Percentiles rank a stretch among this genome's conserved stretches.
Evolutionary conservation across 2,888 invertebrate species (phyloP).

Genomic region (Anarsia innoxiella): DNA sequence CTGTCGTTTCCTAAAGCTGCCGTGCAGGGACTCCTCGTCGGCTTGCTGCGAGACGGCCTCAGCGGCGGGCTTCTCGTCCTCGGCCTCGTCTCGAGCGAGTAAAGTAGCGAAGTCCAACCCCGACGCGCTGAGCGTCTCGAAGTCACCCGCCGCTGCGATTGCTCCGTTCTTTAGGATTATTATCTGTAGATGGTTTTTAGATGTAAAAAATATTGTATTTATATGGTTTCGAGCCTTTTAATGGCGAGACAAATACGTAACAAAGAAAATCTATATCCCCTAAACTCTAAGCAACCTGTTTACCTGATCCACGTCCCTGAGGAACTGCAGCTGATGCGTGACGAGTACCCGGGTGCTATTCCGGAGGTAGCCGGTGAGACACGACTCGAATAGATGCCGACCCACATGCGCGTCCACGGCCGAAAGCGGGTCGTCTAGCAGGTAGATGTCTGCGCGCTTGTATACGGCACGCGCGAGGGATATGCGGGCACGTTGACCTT

Average conservation of each 20-base stretch:
- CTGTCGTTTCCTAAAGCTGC: conserved; percentile 64
- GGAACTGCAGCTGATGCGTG: conserved; percentile 84
- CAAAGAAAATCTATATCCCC: no score
- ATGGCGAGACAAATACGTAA: no score
- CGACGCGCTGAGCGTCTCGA: conserved; percentile 80
- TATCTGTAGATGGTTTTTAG: conserved; percentile 66
- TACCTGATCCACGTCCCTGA: conserved; percentile 75
- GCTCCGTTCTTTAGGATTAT: conserved; percentile 75
- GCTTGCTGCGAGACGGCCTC: conserved; percentile 30
- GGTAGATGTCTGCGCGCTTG: conserved; percentile 88
- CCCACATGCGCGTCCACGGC: conserved; percentile 96
- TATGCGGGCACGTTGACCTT: conserved; percentile 91
- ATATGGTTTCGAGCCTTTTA: no score
- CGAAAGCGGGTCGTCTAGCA: conserved; percentile 93
- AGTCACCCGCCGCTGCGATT: conserved; percentile 79
- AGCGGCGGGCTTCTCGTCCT: conserved; percentile 40
- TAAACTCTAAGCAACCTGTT: no score
- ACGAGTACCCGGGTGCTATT: conserved; percentile 84
- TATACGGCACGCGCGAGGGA: conserved; percentile 92
- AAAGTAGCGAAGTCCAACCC: conserved; percentile 87
- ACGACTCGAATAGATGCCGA: conserved; percentile 90
- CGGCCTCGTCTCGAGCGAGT: conserved; percentile 71
- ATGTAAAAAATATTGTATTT: no score
- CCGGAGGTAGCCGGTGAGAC: conserved; percentile 79
- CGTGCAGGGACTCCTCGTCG: conserved; percentile 41